A percentile compares a stretch with the other conserved stretches of the same genome.
Evolutionary conservation across 2,113 vertebrate species (phyloP).

Genomic region (Mesoclemmys tuberculata): DNA sequence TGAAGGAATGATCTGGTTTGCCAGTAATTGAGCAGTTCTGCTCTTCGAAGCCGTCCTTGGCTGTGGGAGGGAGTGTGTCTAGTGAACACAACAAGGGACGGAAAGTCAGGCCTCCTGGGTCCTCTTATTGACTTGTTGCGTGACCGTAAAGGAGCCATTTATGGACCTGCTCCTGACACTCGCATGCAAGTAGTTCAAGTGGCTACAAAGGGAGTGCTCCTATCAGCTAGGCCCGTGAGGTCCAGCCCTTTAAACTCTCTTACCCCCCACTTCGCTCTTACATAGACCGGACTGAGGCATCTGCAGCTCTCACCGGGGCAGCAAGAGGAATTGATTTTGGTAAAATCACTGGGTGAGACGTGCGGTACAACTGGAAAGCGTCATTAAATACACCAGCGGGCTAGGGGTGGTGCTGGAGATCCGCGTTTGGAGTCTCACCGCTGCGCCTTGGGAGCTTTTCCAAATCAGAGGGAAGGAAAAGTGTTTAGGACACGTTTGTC

Average conservation of each 20-base stretch:
- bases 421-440: fast-evolving
- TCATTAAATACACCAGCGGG: neutral
- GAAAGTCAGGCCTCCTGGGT: neutral
- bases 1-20: too few species aligned
- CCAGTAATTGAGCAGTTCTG: neutral
- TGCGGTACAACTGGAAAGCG: too few species aligned
- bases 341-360: neutral
- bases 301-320: neutral
- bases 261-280: neutral
- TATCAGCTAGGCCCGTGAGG: neutral
- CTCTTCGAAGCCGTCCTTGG: neutral
- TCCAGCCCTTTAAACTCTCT: neutral
- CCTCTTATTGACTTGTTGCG: neutral
- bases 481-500: constrained; percentile 46
- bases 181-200: neutral
- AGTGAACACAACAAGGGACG: too few species aligned
- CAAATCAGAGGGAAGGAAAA: constrained; percentile 41
- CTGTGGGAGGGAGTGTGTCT: neutral
- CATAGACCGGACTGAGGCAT: too few species aligned
- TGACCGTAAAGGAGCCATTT: neutral
- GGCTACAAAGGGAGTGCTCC: neutral
- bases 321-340: neutral
- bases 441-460: neutral
- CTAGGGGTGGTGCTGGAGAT: neutral
- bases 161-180: neutral